A percentile compares a stretch with the other conserved stretches of the same genome.
phyloP scores from a whole-genome alignment of 2,113 vertebrate genomes.

The Chionis minor region DNA sequence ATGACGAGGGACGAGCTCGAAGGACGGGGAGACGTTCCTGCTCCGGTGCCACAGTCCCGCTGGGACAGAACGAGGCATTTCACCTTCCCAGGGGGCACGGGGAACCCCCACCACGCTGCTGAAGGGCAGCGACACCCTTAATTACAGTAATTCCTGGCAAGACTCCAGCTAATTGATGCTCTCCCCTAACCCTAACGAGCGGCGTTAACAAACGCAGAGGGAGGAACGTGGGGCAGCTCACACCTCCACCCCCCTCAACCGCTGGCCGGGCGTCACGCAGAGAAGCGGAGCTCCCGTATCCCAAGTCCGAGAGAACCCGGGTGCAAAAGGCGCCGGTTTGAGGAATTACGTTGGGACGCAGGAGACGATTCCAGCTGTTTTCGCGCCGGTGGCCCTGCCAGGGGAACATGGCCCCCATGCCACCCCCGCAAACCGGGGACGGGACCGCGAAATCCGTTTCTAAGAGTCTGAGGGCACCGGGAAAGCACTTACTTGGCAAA shows the following conservation, averaged over 20 bases:
- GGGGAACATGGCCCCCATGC: accelerated
- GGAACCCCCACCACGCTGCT: neutral
- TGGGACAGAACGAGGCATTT: accelerated
- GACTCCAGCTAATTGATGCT: neutral
- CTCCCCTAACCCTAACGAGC: neutral
- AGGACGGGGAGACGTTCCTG: accelerated
- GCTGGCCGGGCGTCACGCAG: neutral
- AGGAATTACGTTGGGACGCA: neutral
- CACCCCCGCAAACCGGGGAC: neutral
- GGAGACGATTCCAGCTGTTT: neutral
- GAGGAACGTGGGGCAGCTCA: neutral
- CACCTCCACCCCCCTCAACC: neutral
- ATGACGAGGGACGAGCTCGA: neutral
- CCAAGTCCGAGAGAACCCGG: neutral
- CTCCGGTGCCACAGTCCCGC: neutral
- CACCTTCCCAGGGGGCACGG: neutral
- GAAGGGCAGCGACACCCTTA: neutral
- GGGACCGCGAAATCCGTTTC: accelerated
- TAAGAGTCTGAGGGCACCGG: accelerated
- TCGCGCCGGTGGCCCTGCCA: accelerated
- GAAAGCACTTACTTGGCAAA: conserved; percentile 89
- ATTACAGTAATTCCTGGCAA: neutral
- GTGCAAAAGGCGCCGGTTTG: neutral
- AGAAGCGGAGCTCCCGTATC: accelerated
- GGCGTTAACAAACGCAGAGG: neutral